Conservation (phyloP, 2,888 invertebrate genomes). For the Drosophila picticornis region DNA sequence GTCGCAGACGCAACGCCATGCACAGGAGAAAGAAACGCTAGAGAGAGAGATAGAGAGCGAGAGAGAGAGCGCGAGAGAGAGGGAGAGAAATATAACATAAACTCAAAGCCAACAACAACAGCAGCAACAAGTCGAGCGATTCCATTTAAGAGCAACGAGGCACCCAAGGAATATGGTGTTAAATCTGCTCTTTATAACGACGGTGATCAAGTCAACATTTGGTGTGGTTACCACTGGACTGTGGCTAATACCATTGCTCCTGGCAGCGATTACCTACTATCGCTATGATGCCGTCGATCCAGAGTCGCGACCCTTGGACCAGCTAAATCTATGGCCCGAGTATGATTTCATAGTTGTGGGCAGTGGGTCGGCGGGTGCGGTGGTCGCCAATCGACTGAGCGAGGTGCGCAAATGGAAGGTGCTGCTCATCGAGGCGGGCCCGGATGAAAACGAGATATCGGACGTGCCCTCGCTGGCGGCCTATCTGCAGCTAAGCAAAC, state of each 20-base stretch:
- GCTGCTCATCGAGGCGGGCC: conserved; percentile 93
- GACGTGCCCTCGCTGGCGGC: conserved; percentile 95
- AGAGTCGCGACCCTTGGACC: conserved; percentile 91
- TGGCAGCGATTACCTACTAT: conserved; percentile 93
- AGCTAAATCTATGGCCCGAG: conserved; percentile 88
- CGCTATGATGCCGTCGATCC: conserved; percentile 93
- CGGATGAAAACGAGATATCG: conserved; percentile 94
- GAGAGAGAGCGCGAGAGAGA: conserved; percentile 4
- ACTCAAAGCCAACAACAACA: not conserved
- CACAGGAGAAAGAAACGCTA: conserved; percentile 71
- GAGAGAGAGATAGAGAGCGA: conserved; percentile 43
- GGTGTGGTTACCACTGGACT: conserved; percentile 91
- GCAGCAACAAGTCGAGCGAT: not conserved
- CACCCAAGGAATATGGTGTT: conserved; percentile 87
- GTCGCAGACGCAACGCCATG: conserved; percentile 60
- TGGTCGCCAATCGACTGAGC: conserved; percentile 92
- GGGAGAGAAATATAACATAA: not conserved
- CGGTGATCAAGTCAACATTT: conserved; percentile 90
- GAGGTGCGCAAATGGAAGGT: conserved; percentile 92
- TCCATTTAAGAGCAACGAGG: not conserved
- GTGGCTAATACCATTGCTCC: conserved; percentile 93
- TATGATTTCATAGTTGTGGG: conserved; percentile 95
- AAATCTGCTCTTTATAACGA: conserved; percentile 91
- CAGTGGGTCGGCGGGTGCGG: conserved; percentile 95
- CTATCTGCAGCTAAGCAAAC: conserved; percentile 93